A percentile compares a stretch with the other conserved stretches of the same genome.
Evolutionary conservation across 2,113 vertebrate genomes (phyloP).

Genomic region (Carlito syrichta): DNA sequence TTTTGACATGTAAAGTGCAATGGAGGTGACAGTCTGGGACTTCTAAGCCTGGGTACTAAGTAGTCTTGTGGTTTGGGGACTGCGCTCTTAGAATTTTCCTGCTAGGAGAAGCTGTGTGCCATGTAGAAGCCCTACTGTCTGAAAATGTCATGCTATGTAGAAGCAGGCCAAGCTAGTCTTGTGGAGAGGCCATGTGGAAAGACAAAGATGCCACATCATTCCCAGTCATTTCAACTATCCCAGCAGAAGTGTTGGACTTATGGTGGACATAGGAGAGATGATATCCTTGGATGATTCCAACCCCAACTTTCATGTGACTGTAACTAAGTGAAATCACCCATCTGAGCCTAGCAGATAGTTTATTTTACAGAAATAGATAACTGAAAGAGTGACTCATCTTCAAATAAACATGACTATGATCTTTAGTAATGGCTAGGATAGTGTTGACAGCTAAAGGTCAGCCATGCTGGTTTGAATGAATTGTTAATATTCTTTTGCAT

Average conservation of each 20-base stretch:
- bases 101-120: neutral
- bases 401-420: neutral
- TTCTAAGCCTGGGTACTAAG: neutral
- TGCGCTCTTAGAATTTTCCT: neutral
- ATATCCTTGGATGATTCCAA: neutral
- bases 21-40: neutral
- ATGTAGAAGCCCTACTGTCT: neutral
- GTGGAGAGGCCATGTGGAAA: neutral
- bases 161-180: neutral
- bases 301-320: neutral
- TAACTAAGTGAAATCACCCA: neutral
- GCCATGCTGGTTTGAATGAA: neutral
- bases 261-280: neutral
- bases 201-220: neutral
- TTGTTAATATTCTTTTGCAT: conserved; percentile 11
- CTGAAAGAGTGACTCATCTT: neutral
- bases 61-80: neutral
- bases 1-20: neutral
- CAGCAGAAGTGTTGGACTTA: neutral
- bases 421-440: neutral
- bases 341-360: neutral
- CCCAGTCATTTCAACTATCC: neutral
- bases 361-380: neutral
- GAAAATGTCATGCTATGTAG: neutral
- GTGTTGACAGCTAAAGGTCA: neutral